Evolutionary conservation across 2,888 invertebrate species (phyloP), one percentile per base, ranked within the genome.

Genomic region (Herminia tarsipennalis): DNA sequence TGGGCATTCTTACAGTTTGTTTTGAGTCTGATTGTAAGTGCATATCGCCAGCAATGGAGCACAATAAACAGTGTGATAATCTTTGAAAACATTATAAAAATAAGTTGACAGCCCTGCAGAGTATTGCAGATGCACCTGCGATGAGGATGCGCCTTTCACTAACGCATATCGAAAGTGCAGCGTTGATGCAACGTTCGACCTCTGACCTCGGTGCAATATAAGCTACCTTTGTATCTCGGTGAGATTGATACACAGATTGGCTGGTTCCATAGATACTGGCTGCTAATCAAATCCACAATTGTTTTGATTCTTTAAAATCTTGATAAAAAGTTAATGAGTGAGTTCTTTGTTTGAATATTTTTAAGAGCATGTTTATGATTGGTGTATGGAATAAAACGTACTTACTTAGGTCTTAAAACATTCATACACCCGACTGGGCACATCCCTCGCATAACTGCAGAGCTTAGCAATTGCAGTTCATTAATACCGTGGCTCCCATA

Each of bases 91-190:
- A n/a, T n/a, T n/a, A n/a, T n/a, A n/a, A n/a, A n/a, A n/a, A n/a
- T n/a, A n/a, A 10, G 25, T 22, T 43, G 35, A n/a, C 27, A 47
- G 21, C 46, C 46, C 46, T 35, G 58, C 8, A 40, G 29, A 10
- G 30, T 17, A 41, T 46, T 46, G 46, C 40, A 71, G 70, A 73
- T 86, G 80, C 81, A 74, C 76, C 77, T 78, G 77, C 66, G 73
- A 45, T 34, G 58, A 80, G 66, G 88, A 88, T 85, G 83, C 70
- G 73, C 89, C 91, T 90, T 90, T 91, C 90, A 89, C 90, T 88
- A 68, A 78, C 67, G 75, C 78, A 60, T 55, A 81, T 89, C 81
- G 90, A 90, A 89, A 89, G 90, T 89, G 89, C 88, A 87, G 73
- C 67, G 71, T 73, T 87, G 85, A 86, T 80, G 89, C 84, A 88